Evolutionary conservation across 2,113 vertebrate genomes (phyloP), one percentile per base, ranked within the genome.

Genomic region (Castor canadensis): DNA sequence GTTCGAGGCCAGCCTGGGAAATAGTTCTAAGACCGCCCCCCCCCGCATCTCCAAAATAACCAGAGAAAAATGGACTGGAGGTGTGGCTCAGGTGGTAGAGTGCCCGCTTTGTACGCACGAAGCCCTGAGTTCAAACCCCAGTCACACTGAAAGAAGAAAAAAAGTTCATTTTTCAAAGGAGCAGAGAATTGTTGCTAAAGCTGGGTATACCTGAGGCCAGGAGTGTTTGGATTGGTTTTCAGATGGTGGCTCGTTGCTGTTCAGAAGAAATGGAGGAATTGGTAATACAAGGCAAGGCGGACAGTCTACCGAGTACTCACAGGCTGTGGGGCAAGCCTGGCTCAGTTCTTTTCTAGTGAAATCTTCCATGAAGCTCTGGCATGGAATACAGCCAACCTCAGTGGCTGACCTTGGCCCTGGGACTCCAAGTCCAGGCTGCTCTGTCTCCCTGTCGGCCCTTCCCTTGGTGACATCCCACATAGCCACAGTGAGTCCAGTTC

Each of bases 331-430:
- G 3, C n/a, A 2, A 2, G 38, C 16, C 58, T 47, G 45, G 0
- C 3, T 54, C 9, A 9, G 38, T 3, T 4, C 38, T 43, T 38
- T 13, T n/a, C 71, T 72, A 28, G 58, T 17, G 47, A 45, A 9
- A 5, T n/a, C 6, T 12, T 32, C 15, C 15, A 0, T 15, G 16
- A 38, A 60, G 7, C 12, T 20, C 38, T 12, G 49, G 5, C 15
- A 47, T n/a, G 28, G 49, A 30, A 9, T 9, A 43, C 0, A 0
- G 12, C 9, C 26, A 6, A 5, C 17, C 28, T 40, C 28, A 20
- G 10, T 69, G 32, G 45, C 52, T 22, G 9, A 40, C 1, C 0
- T 10, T 16, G 54, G 5, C 1, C 58, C 19, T 38, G 35, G 52
- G 54, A 2, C n/a, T 10, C 45, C 38, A 24, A 19, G 24, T 15